Evolutionary conservation across 2,888 invertebrate genomes (phyloP), one percentile per base, ranked within the genome.

Genomic region (Alloplasta piceator): DNA sequence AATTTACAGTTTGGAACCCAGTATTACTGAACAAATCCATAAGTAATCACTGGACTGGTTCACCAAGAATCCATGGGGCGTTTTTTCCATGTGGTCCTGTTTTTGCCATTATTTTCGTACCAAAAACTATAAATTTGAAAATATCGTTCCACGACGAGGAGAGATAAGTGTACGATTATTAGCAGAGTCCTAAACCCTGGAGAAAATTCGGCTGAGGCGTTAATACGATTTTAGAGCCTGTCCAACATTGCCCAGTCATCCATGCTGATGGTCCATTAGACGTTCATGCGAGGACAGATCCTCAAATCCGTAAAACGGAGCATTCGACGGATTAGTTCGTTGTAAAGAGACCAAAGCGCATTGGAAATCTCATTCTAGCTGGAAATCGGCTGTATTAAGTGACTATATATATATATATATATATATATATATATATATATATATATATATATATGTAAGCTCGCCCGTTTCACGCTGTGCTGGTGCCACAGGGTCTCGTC

Each of bases 401-500:
- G 56, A 14, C 5, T 14, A 56, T 43, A 48, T 72, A 55, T 60
- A 43, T 26, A 16, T 55, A 70, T 12, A 43, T 78, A 83, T 85
- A n/a, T n/a, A n/a, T n/a, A n/a, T n/a, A n/a, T n/a, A n/a, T n/a
- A n/a, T n/a, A n/a, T n/a, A n/a, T n/a, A n/a, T n/a, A n/a, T n/a
- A n/a, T n/a, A n/a, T n/a, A n/a, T n/a, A n/a, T n/a, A 80, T 84
- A 80, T 84, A 66, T 67, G 80, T 66, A 74, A 78, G 70, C 76
- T 63, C 68, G 73, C 68, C 48, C 61, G 50, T 70, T 72, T 75
- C 80, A 60, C 76, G 70, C 70, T 80, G 80, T 78, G 76, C 71
- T 60, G 78, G 76, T 78, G 79, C 68, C 76, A 56, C 66, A 81
- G 81, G 79, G 82, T 83, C 80, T 76, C 86, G 87, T 90, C 90